Base-by-base conservation (phyloP, 1,140 invertebrate genomes). In the Ditylenchus dipsaci region DNA sequence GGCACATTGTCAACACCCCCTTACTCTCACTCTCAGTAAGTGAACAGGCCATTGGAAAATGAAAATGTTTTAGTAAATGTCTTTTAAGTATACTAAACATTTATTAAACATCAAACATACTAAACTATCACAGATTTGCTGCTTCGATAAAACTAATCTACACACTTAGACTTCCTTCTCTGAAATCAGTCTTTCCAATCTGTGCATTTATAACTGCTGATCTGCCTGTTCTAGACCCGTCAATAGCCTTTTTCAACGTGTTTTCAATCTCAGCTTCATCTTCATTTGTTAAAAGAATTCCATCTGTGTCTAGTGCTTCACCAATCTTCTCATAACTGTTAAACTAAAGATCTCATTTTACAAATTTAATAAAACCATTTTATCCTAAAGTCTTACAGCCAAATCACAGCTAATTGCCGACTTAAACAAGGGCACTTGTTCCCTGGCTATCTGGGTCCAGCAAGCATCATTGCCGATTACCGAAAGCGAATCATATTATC, bases 401-500 rank as follows among this genome's bases (percentile, higher is more conserved):
- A 89, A 80, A 75, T 86, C 83, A 81, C 88, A 88, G n/a, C 85
- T 87, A 19, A 88, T 86, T 74, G 83, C 82, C 56, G 85, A 87
- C 33, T 86, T 85, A 76, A 89, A 87, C 78, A 88, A 84, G 1
- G 87, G 87, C 29, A 87, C 83, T 82, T 89, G 88, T 78, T 89
- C 88, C 59, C 88, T 78, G 13, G 86, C 86, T 67, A 89, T 89
- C 80, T 89, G 88, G 23, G 86, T 87, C 88, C 88, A 89, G 38
- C 87, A 87, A 47, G 88, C 88, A 83, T 89, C 88, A 83, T 89
- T 89, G 27, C 88, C 88, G 27, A 89, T 86, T n/a, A n/a, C n/a
- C n/a, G n/a, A n/a, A n/a, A n/a, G n/a, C n/a, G n/a, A n/a, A n/a
- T n/a, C n/a, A n/a, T n/a, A n/a, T n/a, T n/a, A n/a, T n/a, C n/a